phyloP scores from a whole-genome alignment of 2,113 vertebrate species.

The Perca flavescens region DNA sequence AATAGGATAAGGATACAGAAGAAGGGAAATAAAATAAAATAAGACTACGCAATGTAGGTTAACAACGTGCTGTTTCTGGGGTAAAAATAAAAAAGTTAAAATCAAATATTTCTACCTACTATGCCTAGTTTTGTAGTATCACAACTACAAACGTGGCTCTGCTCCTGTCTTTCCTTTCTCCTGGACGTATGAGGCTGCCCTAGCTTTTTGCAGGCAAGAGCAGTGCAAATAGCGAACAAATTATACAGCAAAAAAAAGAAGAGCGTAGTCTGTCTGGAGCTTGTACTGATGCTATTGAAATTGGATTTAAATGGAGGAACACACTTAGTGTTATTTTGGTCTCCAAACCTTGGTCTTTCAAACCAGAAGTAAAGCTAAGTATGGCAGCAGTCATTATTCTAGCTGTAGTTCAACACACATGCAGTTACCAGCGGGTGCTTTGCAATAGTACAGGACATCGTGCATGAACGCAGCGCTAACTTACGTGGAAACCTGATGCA shows the following conservation, averaged over 20 bases:
- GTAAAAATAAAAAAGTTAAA: background rate
- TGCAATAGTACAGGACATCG: background rate
- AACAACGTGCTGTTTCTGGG: background rate
- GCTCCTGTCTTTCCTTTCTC: no score
- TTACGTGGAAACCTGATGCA: slow-evolving; percentile 97
- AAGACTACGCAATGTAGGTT: no score
- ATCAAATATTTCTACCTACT: background rate
- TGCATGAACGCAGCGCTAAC: slow-evolving; percentile 27
- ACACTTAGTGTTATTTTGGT: background rate
- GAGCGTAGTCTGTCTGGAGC: no score
- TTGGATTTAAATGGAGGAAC: background rate
- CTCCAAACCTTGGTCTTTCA: background rate
- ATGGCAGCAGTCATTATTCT: background rate
- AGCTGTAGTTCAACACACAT: background rate
- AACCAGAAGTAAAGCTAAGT: background rate
- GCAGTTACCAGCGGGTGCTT: background rate
- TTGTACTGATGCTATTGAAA: no score
- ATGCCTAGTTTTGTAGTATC: background rate
- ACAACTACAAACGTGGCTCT: background rate
- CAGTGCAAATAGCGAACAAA: no score
- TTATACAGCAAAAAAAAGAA: no score
- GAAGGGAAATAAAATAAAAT: no score
- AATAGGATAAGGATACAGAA: background rate
- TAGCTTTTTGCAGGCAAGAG: no score
- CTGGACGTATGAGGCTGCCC: no score